phyloP scores from a whole-genome alignment of 2,113 vertebrate species.

The Corythoichthys intestinalis region DNA sequence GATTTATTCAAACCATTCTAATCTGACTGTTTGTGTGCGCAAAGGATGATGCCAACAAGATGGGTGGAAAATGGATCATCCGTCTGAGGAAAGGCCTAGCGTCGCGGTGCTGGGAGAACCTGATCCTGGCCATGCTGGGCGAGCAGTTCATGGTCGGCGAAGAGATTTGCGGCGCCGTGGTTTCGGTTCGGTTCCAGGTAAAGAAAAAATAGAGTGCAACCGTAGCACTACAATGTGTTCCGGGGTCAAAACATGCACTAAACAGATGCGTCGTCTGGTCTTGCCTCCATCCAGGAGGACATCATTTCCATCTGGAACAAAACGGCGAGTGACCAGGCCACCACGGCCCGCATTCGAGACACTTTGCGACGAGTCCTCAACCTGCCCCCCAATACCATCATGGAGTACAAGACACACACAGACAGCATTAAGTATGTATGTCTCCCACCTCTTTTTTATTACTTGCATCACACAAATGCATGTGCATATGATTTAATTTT shows the following conservation, averaged over 20 bases:
- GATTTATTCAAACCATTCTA: not conserved
- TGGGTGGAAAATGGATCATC: constrained; percentile 82
- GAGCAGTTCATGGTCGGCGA: constrained; percentile 85
- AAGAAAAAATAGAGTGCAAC: not conserved
- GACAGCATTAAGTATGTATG: constrained; percentile 81
- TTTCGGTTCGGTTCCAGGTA: constrained; percentile 82
- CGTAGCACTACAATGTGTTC: not conserved
- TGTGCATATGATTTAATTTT: constrained; percentile 13
- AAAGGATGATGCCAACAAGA: constrained; percentile 81
- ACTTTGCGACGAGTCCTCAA: constrained; percentile 79
- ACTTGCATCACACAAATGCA: constrained; percentile 8
- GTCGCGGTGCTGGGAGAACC: constrained; percentile 81
- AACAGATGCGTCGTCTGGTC: not conserved
- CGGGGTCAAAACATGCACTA: not conserved
- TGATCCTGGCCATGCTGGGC: constrained; percentile 80
- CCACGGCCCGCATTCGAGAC: constrained; percentile 79
- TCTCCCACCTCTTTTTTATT: constrained; percentile 45
- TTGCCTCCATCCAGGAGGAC: constrained; percentile 68
- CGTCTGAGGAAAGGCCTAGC: constrained; percentile 79
- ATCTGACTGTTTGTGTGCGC: constrained; percentile 1
- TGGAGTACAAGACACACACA: constrained; percentile 82
- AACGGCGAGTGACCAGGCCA: constrained; percentile 77
- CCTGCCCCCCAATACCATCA: constrained; percentile 80
- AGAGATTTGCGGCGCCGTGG: constrained; percentile 81
- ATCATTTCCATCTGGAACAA: constrained; percentile 85